Evolutionary conservation across 2,888 invertebrate species (phyloP).

Genomic region (Cenopis cana): DNA sequence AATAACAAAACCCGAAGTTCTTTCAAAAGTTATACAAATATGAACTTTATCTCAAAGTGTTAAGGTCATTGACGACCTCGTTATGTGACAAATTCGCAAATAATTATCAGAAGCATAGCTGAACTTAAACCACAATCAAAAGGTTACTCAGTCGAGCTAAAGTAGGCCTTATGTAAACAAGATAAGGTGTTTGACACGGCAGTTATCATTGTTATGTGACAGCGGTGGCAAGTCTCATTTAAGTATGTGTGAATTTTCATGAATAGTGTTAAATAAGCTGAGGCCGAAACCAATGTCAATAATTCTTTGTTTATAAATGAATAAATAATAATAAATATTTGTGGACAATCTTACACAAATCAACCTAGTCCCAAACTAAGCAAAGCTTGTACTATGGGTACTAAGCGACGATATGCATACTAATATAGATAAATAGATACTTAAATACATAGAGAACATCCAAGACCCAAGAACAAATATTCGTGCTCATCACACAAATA

Average conservation of each 20-base stretch:
- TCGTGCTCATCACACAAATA: too few species aligned
- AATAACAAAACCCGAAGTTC: not conserved
- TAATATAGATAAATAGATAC: too few species aligned
- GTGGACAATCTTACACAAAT: too few species aligned
- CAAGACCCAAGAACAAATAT: too few species aligned
- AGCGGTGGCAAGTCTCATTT: not conserved
- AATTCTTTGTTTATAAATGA: slow-evolving; percentile 4
- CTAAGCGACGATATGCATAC: too few species aligned
- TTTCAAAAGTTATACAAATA: not conserved
- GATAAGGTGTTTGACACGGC: not conserved
- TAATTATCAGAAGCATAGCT: not conserved
- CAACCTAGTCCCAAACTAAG: too few species aligned
- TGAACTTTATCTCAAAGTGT: not conserved
- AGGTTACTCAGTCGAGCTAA: not conserved
- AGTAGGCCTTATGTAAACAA: not conserved
- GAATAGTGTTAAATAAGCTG: slow-evolving; percentile 11
- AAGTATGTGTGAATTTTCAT: slow-evolving; percentile 24
- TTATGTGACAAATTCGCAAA: not conserved
- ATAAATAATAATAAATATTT: too few species aligned
- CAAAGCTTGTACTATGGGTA: too few species aligned
- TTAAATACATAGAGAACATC: too few species aligned
- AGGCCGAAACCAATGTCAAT: slow-evolving; percentile 34
- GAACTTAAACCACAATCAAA: not conserved
- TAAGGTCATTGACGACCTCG: not conserved
- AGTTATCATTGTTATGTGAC: not conserved